Base-by-base conservation (phyloP, 2,888 invertebrate genomes). In the Oscheius myriophilus region DNA sequence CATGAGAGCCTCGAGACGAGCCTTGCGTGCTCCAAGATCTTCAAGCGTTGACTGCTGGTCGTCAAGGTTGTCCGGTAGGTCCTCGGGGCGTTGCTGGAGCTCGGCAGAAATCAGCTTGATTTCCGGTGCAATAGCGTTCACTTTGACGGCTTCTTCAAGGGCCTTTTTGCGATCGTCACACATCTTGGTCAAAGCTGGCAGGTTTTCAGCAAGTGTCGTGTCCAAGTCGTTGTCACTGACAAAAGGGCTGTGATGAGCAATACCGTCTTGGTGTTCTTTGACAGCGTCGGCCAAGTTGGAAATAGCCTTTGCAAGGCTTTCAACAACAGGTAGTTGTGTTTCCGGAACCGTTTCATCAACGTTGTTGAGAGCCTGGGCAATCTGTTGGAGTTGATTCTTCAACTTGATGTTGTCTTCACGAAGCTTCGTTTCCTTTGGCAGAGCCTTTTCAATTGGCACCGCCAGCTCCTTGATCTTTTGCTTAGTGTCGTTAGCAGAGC, bases 1-100 rank as follows among this genome's bases (percentile, higher is more conserved):
- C 43, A 76, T 65, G 49, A 76, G 62, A 54, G 72, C 71, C 58
- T 78, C 73, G 45, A 76, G 68, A 26, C 73, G 67, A 53, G 72
- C 67, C 46, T 73, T 75, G 52, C 70, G 58, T 45, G 69, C 67
- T 63, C 70, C 75, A 51, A 72, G 62, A 61, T 76, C 74, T 67
- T 78, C 78, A 59, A 78, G 59, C 33, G 65, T 58, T 63, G 71
- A 43, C 54, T 75, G 70, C 61, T 78, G 78, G 33, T 78, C 75
- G 53, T 69, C 71, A n/a, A 74, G 69, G 41, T 69, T 63, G 33
- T 64, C 57, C 46, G 70, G 71, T 41, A 73, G 58, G 46, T 70
- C 70, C 42, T 55, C 58, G 54, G 75, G 73, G 12, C 73, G 67
- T 16, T 73, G 59, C 67, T 73, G 72, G 25, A 75, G 68, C 63